Evolutionary conservation across 2,113 vertebrate genomes (phyloP).

Genomic region (Chaetorhynchus papuensis): DNA sequence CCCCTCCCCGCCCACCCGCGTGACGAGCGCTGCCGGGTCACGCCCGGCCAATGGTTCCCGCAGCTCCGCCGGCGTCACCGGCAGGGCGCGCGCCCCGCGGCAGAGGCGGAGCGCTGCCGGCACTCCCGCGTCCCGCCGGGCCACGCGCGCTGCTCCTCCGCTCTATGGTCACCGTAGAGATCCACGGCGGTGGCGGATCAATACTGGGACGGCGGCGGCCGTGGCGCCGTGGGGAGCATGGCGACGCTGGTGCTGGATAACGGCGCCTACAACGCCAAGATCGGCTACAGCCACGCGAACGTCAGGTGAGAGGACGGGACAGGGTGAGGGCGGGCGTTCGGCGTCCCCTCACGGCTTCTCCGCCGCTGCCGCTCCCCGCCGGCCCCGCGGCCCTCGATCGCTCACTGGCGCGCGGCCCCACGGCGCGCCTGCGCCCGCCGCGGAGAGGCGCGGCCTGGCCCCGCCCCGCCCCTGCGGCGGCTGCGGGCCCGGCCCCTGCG

Average conservation of each 20-base stretch:
- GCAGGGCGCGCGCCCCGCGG: not conserved
- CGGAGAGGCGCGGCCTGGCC: not conserved
- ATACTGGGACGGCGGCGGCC: conserved; percentile 24
- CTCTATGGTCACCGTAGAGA: conserved; percentile 33
- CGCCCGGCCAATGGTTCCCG: not conserved
- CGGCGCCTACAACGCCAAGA: conserved; percentile 91
- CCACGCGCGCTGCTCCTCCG: not conserved
- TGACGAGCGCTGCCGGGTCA: not conserved
- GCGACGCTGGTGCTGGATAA: conserved; percentile 92
- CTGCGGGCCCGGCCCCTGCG: not conserved
- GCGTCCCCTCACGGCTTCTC: not conserved
- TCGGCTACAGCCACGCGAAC: conserved; percentile 87
- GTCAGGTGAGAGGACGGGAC: conserved; percentile 77
- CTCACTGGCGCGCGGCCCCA: too few relatives aligned
- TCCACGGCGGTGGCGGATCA: conserved; percentile 18
- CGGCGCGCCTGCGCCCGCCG: not conserved
- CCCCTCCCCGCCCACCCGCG: not conserved
- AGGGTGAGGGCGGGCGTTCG: not conserved
- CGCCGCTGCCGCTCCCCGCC: not conserved
- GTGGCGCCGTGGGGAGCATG: conserved; percentile 72
- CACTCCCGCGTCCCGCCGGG: not conserved
- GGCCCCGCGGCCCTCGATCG: not conserved
- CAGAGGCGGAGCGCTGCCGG: not conserved
- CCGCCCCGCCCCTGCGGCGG: not conserved
- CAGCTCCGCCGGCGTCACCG: not conserved